phyloP scores from a whole-genome alignment of 2,113 vertebrate genomes.

The Mugil cephalus region DNA sequence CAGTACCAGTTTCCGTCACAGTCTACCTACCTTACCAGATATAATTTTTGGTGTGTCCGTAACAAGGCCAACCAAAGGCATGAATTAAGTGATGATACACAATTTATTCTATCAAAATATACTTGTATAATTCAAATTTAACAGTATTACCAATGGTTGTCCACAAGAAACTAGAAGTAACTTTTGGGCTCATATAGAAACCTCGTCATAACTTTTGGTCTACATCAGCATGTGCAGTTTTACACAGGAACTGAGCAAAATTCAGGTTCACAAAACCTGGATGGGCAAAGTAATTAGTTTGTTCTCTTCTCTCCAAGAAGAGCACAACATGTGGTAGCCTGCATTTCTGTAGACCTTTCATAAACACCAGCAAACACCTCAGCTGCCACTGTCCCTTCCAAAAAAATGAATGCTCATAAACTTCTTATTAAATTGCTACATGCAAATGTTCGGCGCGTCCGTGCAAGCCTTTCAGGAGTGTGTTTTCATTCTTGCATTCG shows the following conservation, averaged over 20 bases:
- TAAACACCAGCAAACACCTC: conserved; percentile 2
- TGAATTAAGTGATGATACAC: background rate
- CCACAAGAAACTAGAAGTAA: no score
- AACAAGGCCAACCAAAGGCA: no score
- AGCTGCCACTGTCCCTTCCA: background rate
- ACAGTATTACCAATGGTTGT: background rate
- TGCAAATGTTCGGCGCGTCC: conserved; percentile 43
- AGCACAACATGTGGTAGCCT: conserved; percentile 33
- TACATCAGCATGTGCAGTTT: background rate
- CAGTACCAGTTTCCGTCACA: no score
- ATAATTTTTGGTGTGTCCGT: no score
- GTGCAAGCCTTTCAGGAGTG: conserved; percentile 43
- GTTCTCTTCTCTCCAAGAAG: background rate
- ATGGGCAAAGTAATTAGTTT: background rate
- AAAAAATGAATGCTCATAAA: conserved; percentile 29
- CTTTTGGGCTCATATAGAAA: background rate
- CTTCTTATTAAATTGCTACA: conserved; percentile 45
- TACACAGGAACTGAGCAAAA: background rate
- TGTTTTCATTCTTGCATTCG: conserved; percentile 29
- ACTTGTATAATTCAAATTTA: background rate
- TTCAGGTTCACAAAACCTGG: background rate
- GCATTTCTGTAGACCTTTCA: conserved; percentile 33
- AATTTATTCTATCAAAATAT: no score
- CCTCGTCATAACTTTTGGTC: background rate
- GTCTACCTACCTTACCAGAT: no score